Evolutionary conservation across 2,888 invertebrate species (phyloP).

Genomic region (Volucella zonaria): DNA sequence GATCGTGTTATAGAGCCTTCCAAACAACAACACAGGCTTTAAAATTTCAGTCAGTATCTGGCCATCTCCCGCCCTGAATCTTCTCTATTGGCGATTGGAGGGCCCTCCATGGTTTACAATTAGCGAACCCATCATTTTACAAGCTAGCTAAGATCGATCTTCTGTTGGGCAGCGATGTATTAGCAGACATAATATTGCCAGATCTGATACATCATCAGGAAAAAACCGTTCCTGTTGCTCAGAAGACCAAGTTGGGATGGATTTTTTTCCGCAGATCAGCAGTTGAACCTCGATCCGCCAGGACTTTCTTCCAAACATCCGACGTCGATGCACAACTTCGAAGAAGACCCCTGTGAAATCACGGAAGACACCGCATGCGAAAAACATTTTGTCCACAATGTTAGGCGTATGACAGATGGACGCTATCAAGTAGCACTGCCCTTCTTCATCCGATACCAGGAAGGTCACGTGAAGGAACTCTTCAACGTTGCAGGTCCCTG

Average conservation of each 20-base stretch:
- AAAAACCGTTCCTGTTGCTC: conserved; percentile 21
- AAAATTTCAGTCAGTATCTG: conserved; percentile 29
- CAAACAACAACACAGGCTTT: conserved; percentile 22
- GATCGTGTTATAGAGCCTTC: too few relatives aligned
- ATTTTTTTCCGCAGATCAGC: conserved; percentile 2
- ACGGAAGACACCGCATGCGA: conserved; percentile 32
- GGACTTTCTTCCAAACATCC: background rate
- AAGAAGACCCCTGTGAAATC: background rate
- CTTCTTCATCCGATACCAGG: too few relatives aligned
- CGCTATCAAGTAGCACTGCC: conserved; percentile 30
- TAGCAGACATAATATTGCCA: too few relatives aligned
- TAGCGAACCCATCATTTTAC: too few relatives aligned
- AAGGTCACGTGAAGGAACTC: too few relatives aligned
- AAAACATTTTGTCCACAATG: conserved; percentile 29
- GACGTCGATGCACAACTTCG: conserved; percentile 29
- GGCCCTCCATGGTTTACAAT: too few relatives aligned
- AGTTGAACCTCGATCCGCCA: conserved; percentile 3
- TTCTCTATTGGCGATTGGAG: conserved; percentile 1
- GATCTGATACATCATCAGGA: conserved; percentile 11
- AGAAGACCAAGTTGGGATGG: conserved; percentile 29
- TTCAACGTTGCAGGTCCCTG: too few relatives aligned
- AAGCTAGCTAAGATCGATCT: too few relatives aligned
- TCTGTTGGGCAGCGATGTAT: too few relatives aligned
- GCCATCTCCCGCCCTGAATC: conserved; percentile 23
- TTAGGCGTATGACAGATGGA: background rate